Evolutionary conservation across 2,888 invertebrate genomes (phyloP), one percentile per base, ranked within the genome.

Genomic region (Lottia scabra): DNA sequence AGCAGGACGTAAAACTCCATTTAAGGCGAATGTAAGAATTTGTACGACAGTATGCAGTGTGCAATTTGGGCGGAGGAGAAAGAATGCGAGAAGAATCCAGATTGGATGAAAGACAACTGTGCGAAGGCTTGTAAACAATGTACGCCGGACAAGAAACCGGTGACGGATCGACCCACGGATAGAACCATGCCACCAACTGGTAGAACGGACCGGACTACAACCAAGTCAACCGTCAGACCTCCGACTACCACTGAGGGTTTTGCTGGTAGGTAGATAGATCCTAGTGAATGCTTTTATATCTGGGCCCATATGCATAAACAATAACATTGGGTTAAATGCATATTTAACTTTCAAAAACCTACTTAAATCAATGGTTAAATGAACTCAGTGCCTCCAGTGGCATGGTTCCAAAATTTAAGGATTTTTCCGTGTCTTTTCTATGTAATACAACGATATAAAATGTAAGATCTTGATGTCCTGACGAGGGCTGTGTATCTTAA

Each of bases 61-160:
- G 73, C 79, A 10, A 71, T 75, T 16, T 84, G 83, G 84, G 79
- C 80, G 1, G 68, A 72, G 13, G 77, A 79, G 67, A 76, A 76
- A 15, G 81, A 85, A 68, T 85, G 85, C 73, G 72, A 78, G 30
- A 81, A 75, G 48, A 85, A 85, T 65, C 74, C 75, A 0, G 62
- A 63, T 6, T 85, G 84, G 83, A 86, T 86, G 86, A 70, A 74
- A 12, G 56, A 68, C 8, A 81, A 84, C 69, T 86, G 85, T 70
- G 67, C 76, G 65, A 77, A 79, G 67, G 76, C 85, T 0, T 86
- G 86, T 67, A 73, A 73, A 4, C 70, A 70, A 3, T 84, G 84
- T 74, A 43, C 10, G 26, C 67, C 27, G 70, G 75, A 45, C 46
- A 63, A 19, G 63, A 26, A n/a, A 23, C 38, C n/a, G 38, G 68